phyloP scores from a whole-genome alignment of 2,888 invertebrate genomes.

The Empis livida region DNA sequence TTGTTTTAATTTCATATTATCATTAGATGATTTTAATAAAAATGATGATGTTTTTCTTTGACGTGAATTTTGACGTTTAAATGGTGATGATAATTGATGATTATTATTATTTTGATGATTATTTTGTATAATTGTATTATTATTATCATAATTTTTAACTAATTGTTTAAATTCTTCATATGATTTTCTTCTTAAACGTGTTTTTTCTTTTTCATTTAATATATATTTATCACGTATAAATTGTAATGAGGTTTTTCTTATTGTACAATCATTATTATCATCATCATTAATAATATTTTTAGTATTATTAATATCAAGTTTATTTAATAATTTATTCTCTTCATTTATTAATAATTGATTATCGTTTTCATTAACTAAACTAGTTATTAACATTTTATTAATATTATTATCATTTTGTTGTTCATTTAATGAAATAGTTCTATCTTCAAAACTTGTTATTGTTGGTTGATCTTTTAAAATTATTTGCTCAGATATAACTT shows the following conservation, averaged over 20 bases:
- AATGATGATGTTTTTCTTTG: conserved; percentile 28
- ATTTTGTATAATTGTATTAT: not conserved
- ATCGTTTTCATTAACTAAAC: too few species aligned
- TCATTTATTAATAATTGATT: too few species aligned
- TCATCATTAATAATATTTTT: too few species aligned
- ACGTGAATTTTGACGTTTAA: conserved; percentile 31
- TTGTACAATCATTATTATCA: too few species aligned
- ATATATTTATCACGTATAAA: conserved; percentile 20
- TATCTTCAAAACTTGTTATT: too few species aligned
- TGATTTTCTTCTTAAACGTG: conserved; percentile 33
- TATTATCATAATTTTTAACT: conserved; percentile 24
- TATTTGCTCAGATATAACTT: conserved; percentile 29
- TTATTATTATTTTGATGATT: not conserved
- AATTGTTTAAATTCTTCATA: conserved; percentile 36
- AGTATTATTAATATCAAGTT: conserved; percentile 8
- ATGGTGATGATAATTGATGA: conserved; percentile 13
- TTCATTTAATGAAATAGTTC: too few species aligned
- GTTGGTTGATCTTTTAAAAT: too few species aligned
- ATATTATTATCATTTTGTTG: too few species aligned
- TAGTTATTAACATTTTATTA: too few species aligned
- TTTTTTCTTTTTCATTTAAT: conserved; percentile 28
- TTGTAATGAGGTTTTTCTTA: conserved; percentile 1
- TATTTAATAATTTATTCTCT: too few species aligned
- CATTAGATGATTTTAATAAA: conserved; percentile 8
- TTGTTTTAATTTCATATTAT: not conserved